These are phyloP conservation scores for Crambe crambe DNA, from an alignment of 37 sponge, comb jelly and placozoan genomes.

Conservation along the genomic window DNA sequence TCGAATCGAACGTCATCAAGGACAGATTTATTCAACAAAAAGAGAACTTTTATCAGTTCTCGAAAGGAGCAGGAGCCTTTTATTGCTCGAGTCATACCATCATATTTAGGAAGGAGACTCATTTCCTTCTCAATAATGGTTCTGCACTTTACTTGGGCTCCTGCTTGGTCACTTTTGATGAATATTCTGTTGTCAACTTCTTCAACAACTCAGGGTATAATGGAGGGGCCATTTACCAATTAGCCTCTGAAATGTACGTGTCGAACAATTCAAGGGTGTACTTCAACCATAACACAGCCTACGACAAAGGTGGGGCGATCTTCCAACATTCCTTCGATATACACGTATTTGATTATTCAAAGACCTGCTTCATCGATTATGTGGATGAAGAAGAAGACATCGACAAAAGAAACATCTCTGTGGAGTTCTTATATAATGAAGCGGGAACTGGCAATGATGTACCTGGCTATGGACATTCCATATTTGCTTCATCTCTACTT, in stretches of 20 bases:
- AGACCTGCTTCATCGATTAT: slow-evolving; percentile 19
- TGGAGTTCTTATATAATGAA: neutral
- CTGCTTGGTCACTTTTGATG: neutral
- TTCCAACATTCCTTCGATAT: neutral
- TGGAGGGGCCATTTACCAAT: slow-evolving; percentile 15
- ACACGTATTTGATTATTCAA: neutral
- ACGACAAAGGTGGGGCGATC: slow-evolving; percentile 26
- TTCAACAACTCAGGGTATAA: slow-evolving; percentile 3
- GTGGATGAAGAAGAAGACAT: neutral
- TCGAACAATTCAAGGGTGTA: neutral
- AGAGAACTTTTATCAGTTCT: too few relatives aligned
- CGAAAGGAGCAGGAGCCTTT: too few relatives aligned
- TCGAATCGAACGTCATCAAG: too few relatives aligned
- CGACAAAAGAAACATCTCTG: slow-evolving; percentile 3
- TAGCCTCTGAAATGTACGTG: neutral
- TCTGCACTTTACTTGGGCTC: too few relatives aligned
- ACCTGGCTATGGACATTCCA: slow-evolving; percentile 9
- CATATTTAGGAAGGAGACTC: too few relatives aligned
- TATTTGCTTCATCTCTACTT: slow-evolving; percentile 11
- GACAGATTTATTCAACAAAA: too few relatives aligned
- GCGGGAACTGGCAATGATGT: neutral
- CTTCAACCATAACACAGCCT: neutral
- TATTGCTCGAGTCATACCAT: too few relatives aligned
- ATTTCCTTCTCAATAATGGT: too few relatives aligned
- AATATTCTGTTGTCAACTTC: neutral